Conservation (phyloP, 1,140 invertebrate species). For the Amphibalanus amphitrite region DNA sequence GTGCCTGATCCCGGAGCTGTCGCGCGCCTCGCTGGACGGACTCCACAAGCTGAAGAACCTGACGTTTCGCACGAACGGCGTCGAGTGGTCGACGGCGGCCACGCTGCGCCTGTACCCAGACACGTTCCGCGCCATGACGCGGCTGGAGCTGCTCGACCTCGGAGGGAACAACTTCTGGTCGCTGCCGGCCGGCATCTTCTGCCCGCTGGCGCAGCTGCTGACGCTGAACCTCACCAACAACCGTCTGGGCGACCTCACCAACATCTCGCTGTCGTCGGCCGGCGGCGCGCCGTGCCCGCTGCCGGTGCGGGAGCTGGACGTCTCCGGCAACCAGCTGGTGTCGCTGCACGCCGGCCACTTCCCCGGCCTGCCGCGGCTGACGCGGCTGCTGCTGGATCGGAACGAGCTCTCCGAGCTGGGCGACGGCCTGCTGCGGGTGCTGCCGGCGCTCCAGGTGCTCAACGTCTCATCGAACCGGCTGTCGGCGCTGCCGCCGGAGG, state of each 20-base stretch:
- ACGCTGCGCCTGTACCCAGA: slow-evolving; percentile 51
- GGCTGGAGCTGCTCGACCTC: slow-evolving; percentile 39
- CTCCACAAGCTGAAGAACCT: slow-evolving; percentile 46
- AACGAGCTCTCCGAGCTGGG: slow-evolving; percentile 18
- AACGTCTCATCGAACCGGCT: slow-evolving; percentile 68
- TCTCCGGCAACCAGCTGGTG: slow-evolving; percentile 61
- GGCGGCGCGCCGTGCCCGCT: slow-evolving; percentile 45
- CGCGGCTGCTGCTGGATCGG: slow-evolving; percentile 16
- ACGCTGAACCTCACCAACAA: slow-evolving; percentile 57
- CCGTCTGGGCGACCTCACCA: slow-evolving; percentile 57
- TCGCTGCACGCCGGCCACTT: slow-evolving; percentile 40
- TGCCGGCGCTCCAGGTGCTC: slow-evolving; percentile 43
- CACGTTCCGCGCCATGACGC: slow-evolving; percentile 25
- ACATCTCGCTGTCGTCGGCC: slow-evolving; percentile 50
- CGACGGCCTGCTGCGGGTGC: slow-evolving; percentile 17
- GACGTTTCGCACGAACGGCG: slow-evolving; percentile 52
- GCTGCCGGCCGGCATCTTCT: slow-evolving; percentile 51
- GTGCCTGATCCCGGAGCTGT: slow-evolving; percentile 58
- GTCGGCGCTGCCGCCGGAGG: slow-evolving; percentile 48
- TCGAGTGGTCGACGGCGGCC: slow-evolving; percentile 54
- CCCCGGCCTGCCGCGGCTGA: slow-evolving; percentile 17
- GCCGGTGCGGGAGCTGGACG: slow-evolving; percentile 46
- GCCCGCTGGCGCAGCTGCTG: slow-evolving; percentile 46
- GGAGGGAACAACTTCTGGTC: slow-evolving; percentile 63
- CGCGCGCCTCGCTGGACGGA: slow-evolving; percentile 43